Evolutionary conservation across 1,140 invertebrate genomes (phyloP).

Genomic region (Leptopilina clavipes): DNA sequence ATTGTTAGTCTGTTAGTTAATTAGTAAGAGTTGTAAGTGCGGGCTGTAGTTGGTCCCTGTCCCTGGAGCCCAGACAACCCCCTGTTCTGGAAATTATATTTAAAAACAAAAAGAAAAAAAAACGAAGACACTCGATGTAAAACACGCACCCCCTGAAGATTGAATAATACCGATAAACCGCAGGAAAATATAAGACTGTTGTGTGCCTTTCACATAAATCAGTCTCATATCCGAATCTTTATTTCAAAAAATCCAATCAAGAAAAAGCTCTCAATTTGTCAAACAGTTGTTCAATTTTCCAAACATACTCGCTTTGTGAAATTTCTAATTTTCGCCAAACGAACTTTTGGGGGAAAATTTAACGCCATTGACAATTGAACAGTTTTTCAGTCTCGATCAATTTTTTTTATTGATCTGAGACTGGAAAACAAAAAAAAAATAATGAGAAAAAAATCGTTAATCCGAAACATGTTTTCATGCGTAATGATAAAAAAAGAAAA

Average conservation of each 20-base stretch:
- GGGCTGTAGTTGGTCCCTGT: conserved; percentile 76
- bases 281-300: too few relatives aligned
- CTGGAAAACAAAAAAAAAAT: conserved; percentile 41
- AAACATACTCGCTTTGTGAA: too few relatives aligned
- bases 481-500: too few relatives aligned
- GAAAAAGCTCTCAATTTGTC: background rate
- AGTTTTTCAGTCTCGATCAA: background rate
- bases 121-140: conserved; percentile 38
- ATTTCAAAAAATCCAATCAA: background rate
- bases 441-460: conserved; percentile 43
- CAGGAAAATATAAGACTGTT: conserved; percentile 25
- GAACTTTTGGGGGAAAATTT: background rate
- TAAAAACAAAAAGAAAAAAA: conserved; percentile 60
- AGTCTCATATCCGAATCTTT: background rate
- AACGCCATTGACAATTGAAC: background rate
- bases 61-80: conserved; percentile 74
- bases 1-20: conserved; percentile 77
- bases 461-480: conserved; percentile 46
- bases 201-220: background rate
- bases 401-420: too few relatives aligned
- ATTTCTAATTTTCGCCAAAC: too few relatives aligned
- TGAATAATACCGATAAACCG: conserved; percentile 50
- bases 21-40: conserved; percentile 76
- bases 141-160: conserved; percentile 61
- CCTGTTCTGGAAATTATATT: conserved; percentile 75